A percentile compares a stretch with the other conserved stretches of the same genome.
These are phyloP conservation scores for Rhopilema esculentum DNA, from an alignment of 30 jellyfish, hydroid and myxozoan species.

Conservation along the genomic window DNA sequence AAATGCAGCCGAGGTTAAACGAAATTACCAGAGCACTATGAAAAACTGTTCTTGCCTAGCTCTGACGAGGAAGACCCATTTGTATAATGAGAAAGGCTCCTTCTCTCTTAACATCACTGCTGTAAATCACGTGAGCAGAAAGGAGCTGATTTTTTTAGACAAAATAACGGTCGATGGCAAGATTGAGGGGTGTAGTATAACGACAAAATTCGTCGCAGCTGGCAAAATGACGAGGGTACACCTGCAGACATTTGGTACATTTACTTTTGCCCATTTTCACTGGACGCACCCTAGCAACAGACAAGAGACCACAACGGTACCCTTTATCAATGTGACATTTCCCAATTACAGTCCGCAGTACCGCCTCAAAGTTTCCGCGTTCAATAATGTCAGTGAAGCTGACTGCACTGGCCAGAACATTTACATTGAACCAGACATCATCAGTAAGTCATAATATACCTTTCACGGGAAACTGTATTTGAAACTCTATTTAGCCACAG, in stretches of 20 bases:
- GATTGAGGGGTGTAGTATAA: conserved; percentile 31
- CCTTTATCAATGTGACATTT: conserved; percentile 20
- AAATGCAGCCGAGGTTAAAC: not conserved
- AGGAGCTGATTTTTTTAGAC: conserved; percentile 22
- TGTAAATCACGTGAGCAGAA: conserved; percentile 23
- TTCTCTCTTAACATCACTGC: conserved; percentile 68
- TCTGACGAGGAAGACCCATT: conserved; percentile 34
- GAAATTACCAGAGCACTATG: not conserved
- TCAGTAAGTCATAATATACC: not conserved
- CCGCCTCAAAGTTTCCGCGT: conserved; percentile 26
- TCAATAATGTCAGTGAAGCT: conserved; percentile 55
- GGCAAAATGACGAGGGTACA: conserved; percentile 20
- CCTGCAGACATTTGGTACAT: conserved; percentile 23
- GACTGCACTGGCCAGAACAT: conserved; percentile 1
- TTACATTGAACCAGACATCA: conserved; percentile 42
- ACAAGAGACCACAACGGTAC: conserved; percentile 1
- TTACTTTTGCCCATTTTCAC: conserved; percentile 11
- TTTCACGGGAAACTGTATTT: no score
- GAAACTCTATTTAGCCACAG: no score
- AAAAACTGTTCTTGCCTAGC: conserved; percentile 55
- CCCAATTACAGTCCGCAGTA: conserved; percentile 33
- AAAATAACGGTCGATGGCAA: conserved; percentile 33
- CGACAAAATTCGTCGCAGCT: conserved; percentile 53
- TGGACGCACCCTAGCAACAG: conserved; percentile 32
- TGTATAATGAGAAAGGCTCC: conserved; percentile 35